phyloP scores from a whole-genome alignment of 2,888 invertebrate species.

The Blastobasis adustella region DNA sequence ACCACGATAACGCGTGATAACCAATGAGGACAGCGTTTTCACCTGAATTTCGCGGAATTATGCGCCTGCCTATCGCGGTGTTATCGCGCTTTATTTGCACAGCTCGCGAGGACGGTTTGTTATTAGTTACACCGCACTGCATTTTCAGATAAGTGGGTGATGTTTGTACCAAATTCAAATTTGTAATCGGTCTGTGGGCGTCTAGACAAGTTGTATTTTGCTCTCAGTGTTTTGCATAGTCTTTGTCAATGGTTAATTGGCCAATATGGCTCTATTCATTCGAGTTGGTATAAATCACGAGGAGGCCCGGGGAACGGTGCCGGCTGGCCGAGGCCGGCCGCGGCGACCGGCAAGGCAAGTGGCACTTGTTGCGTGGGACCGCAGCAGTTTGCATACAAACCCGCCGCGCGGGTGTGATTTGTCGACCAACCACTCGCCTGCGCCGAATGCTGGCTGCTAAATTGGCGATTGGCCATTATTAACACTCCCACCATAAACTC shows the following conservation, averaged over 20 bases:
- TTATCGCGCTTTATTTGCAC: constrained; percentile 11
- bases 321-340: constrained; percentile 16
- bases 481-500: constrained; percentile 14
- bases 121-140: too few species aligned
- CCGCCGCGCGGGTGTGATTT: constrained; percentile 43
- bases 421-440: constrained; percentile 37
- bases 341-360: constrained; percentile 26
- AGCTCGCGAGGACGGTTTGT: too few species aligned
- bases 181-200: too few species aligned
- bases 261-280: too few species aligned
- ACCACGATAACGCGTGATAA: constrained; percentile 11
- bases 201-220: too few species aligned
- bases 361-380: constrained; percentile 61
- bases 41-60: constrained; percentile 9
- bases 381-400: constrained; percentile 42
- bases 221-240: too few species aligned
- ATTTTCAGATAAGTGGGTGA: too few species aligned
- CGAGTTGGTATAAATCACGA: too few species aligned
- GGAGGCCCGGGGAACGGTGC: too few species aligned
- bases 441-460: constrained; percentile 28
- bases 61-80: constrained; percentile 11
- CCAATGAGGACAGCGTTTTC: constrained; percentile 10
- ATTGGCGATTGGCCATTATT: constrained; percentile 23
- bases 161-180: too few species aligned
- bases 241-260: too few species aligned